Conservation (phyloP, 53 echinoderm and acorn worm species). For the Astropecten irregularis region DNA sequence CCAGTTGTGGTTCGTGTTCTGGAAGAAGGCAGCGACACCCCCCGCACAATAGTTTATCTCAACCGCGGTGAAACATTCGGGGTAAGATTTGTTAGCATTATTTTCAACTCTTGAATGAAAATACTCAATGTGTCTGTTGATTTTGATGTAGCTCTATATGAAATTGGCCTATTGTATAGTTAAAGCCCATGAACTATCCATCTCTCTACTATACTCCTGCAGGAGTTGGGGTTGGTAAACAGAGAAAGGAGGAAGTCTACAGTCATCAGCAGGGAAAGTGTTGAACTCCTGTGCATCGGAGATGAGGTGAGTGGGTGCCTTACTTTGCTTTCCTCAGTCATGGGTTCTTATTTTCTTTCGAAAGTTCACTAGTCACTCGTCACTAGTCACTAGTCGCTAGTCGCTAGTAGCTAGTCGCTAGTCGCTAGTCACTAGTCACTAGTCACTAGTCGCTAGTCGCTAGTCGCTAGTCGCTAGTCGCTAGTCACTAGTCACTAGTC, state of each 20-base stretch:
- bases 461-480: too few species aligned
- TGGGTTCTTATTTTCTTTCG: not conserved
- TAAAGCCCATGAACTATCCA: too few species aligned
- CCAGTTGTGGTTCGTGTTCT: constrained; percentile 80
- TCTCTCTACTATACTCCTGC: not conserved
- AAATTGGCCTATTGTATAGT: too few species aligned
- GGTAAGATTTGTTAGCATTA: too few species aligned
- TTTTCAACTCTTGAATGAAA: too few species aligned
- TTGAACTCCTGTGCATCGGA: constrained; percentile 82
- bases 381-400: too few species aligned
- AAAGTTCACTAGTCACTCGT: not conserved
- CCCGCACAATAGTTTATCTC: constrained; percentile 80
- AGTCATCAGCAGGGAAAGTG: constrained; percentile 74
- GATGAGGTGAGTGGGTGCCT: constrained; percentile 53
- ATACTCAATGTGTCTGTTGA: not conserved
- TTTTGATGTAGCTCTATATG: not conserved
- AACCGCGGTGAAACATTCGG: constrained; percentile 90
- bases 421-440: too few species aligned
- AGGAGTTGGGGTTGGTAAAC: constrained; percentile 87
- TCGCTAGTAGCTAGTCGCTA: too few species aligned
- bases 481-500: too few species aligned
- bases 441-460: too few species aligned
- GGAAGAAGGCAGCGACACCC: constrained; percentile 67
- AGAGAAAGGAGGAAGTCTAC: constrained; percentile 75
- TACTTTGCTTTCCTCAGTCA: too few species aligned